Evolutionary conservation across 2,888 invertebrate genomes (phyloP), one percentile per base, ranked within the genome.

Genomic region (Chrysodeixis includens): DNA sequence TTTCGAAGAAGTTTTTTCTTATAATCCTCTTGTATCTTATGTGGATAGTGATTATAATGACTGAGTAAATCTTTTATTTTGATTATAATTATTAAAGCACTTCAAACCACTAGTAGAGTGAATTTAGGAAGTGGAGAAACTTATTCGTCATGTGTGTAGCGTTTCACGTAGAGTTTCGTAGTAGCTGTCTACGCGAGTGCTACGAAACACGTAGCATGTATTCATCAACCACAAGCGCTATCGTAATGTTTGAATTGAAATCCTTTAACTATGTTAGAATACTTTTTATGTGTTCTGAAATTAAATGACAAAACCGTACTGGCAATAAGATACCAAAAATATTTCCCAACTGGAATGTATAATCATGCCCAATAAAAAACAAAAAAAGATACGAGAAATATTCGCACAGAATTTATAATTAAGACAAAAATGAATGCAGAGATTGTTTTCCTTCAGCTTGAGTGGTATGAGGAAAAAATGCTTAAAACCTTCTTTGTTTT

Each of bases 401-500:
- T 12, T 35, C 14, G 14, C 12, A 35, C 14, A 35, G 6, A 14
- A 40, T 40, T 14, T 40, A 6, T 40, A 40, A 40, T 40, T 40
- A 35, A 40, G n/a, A 40, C 7, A 40, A n/a, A 40, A 40, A 35
- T 35, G 35, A 7, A 40, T 40, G 40, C 40, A 40, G 14, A 40
- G n/a, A 40, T n/a, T 40, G 40, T n/a, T 35, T 35, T 35, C 12
- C 40, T 6, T 49, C n/a, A n/a, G 10, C 18, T 49, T 49, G 10
- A 20, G 9, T 10, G 9, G 4, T 49, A 46, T 54, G 10, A 54
- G 22, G 46, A 44, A 55, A 20, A 55, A 30, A 16, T 4, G 0
- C 14, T 20, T 7, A 54, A 30, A 10, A 12, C 51, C 30, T 58
- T 49, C 30, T 63, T 63, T 20, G 81, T 85, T 58, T 87, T 54